Evolutionary conservation across 2,113 vertebrate species (phyloP), one percentile per base, ranked within the genome.

Genomic region (Embiotoca jacksoni): DNA sequence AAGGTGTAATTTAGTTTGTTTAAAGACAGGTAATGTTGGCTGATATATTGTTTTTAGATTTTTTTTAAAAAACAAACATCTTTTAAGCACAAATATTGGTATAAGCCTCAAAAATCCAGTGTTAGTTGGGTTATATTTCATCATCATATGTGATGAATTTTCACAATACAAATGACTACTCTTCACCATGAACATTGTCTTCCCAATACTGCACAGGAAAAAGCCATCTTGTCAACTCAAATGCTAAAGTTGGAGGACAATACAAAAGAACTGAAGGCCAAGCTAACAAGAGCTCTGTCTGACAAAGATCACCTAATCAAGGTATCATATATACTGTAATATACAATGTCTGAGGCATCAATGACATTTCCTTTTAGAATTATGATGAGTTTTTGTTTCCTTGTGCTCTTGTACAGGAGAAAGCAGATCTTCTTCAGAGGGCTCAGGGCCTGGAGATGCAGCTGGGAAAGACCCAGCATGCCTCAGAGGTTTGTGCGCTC

Each of bases 211-310:
- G 23, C 2, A 61, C 82, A 96, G 95, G 94, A 95, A 64, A 94
- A 93, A 75, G 92, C 93, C 3, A 71, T 91, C 36, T 74, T 95
- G 54, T 92, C 92, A 2, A 89, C 93, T 53, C 91, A 94, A 73
- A 83, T 87, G 23, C 23, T 88, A 46, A 90, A 88, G 39, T 49
- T 95, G 75, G 94, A 95, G 72, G 87, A 93, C 59, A 83, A 74
- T 41, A 67, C 93, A 14, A 87, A 88, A 78, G 92, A 94, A 15
- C 80, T 95, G 31, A 92, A 88, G 54, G 13, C 58, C 55, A 92
- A 92, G 67, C 53, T 93, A 33, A 80, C 79, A 2, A 7, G 14
- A 31, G 73, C 89, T 59, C 60, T 88, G 83, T 68, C 84, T 39
- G 88, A 92, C 53, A 93, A 89, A 74, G 88, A 94, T 23, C 73